Base-by-base conservation (phyloP, 2,888 invertebrate species). In the Caenorhabditis sp. region DNA sequence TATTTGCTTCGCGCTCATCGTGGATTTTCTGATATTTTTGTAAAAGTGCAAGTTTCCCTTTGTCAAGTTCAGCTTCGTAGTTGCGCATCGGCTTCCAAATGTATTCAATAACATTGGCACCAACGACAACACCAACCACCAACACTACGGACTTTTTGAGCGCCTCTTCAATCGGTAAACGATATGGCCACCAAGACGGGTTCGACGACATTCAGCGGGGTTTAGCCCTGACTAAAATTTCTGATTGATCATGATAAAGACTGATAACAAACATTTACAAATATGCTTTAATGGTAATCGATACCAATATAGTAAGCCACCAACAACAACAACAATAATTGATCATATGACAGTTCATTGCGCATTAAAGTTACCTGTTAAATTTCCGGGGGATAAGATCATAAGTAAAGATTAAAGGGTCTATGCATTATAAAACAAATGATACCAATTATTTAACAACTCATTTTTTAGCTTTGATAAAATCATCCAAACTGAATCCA, bases 101-200 rank as follows among this genome's bases (percentile, higher is more conserved):
- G 58, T 74, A 59, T 66, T 81, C 75, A 59, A 83, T 70, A 58
- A 78, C 76, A 75, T 83, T 83, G 53, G 83, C 81, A 23, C 83
- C 83, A 31, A 83, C 70, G 21, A 83, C 67, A 31, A 82, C 75
- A 23, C 83, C 83, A 12, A 76, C 53, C 43, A 80, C 74, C 23
- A 83, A 77, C 49, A 83, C 77, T 21, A 70, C 49, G 20, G 76
- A 76, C 57, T 83, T 83, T 59, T 80, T 81, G 57, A 77, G 56
- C 17, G 78, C 81, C 54, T 81, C 80, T 71, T 82, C 82, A 23
- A 80, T 78, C 2, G 82, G 79, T 3, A 82, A 59, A 60, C 80
- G 74, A 53, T 82, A 82, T 17, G 82, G 82, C 82, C 82, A 82
- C 82, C 82, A 82, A 56, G 66, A 63, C 7, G 82, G 82, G 64